Evolutionary conservation across 2,797 vertebrate species (phyloP), one percentile per base, ranked within the genome.

Genomic region (Anisognathus igniventris): DNA sequence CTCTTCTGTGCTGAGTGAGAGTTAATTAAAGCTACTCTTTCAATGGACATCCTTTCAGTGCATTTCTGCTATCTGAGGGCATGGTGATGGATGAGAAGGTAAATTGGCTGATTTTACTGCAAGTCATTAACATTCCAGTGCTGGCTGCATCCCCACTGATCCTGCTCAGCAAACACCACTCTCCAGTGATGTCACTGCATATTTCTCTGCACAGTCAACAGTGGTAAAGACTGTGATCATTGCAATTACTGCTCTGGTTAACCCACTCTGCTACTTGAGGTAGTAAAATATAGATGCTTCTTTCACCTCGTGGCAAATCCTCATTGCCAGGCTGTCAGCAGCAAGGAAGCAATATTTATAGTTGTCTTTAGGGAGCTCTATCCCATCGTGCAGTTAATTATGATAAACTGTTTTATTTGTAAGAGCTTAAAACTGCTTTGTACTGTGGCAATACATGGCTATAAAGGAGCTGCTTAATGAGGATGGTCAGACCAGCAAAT

Each of bases 351-450:
- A 89, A 72, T 96, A 97, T 96, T 97, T 96, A 92, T 72, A 81
- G 91, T 75, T 80, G 83, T 96, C 95, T 94, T 92, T 51, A 95
- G 78, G 75, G 75, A 95, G 50, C 80, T 86, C 85, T 86, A 56
- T 77, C 89, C 94, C 67, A 88, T 65, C 0, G 0, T 80, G 92
- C 68, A 86, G 93, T 88, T 92, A 96, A 96, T 96, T 96, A 95
- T 87, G 90, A 96, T 94, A 89, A 96, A 96, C 31, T 45, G 24
- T 42, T 96, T 92, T 95, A 94, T 96, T 96, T 90, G 93, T 77
- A 86, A 79, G 71, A 92, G 51, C 47, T 92, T 92, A 75, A 83
- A 92, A 68, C 74, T 40, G 48, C 51, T 92, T 85, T 71, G 50
- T 71, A 51, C 64, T 16, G 3, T 72, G 68, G 62, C 39, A 81